A percentile compares a stretch with the other conserved stretches of the same genome.
Evolutionary conservation across 2,113 vertebrate species (phyloP).

Genomic region (Columbina picui): DNA sequence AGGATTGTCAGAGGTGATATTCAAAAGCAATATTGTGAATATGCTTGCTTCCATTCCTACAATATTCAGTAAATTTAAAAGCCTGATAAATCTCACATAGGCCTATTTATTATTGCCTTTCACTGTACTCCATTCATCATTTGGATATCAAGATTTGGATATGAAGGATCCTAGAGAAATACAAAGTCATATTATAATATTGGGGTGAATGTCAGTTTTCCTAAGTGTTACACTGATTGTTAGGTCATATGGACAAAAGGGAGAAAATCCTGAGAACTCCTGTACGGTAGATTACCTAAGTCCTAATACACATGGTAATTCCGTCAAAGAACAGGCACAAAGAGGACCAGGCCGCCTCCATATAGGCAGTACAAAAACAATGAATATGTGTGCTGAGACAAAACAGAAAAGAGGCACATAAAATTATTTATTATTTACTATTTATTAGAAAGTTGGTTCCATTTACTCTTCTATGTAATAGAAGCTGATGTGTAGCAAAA

Average conservation of each 20-base stretch:
- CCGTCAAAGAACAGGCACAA: not conserved
- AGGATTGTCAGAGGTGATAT: not conserved
- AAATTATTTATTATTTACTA: not conserved
- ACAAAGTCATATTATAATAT: not conserved
- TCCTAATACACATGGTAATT: not conserved
- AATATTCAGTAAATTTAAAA: not conserved
- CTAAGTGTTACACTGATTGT: not conserved
- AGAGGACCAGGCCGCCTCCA: not conserved
- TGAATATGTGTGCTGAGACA: not conserved
- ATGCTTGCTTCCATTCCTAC: not conserved
- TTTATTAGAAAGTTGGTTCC: not conserved
- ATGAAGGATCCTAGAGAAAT: not conserved
- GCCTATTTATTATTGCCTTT: not conserved
- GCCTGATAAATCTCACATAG: not conserved
- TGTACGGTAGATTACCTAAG: not conserved
- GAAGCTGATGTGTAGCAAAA: not conserved
- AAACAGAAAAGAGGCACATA: not conserved
- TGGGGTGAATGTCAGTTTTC: not conserved
- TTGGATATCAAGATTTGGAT: not conserved
- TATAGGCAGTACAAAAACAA: not conserved
- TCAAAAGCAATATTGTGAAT: not conserved
- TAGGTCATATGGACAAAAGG: not conserved
- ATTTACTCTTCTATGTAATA: not conserved
- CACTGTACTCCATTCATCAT: not conserved
- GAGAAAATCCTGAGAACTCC: not conserved